Evolutionary conservation across 2,797 vertebrate species (phyloP).

Genomic region (Erethizon dorsatum): DNA sequence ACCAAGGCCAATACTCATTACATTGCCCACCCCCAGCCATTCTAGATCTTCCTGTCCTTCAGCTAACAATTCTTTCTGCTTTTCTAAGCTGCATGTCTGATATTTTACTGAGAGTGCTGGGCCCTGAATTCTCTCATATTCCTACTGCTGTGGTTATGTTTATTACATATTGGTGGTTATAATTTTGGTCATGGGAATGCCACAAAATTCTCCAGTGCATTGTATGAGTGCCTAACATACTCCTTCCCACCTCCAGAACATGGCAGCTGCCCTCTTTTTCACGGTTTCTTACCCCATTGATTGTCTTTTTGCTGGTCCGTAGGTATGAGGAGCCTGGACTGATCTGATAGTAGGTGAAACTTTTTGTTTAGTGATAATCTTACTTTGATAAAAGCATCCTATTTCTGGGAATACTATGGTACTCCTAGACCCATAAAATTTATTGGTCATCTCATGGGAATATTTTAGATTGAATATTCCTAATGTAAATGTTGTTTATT

Average conservation of each 20-base stretch:
- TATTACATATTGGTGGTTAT: neutral
- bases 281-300: neutral
- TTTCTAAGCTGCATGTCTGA: neutral
- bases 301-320: neutral
- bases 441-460: neutral
- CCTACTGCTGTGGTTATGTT: neutral
- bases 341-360: neutral
- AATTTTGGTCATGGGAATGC: neutral
- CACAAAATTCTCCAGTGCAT: neutral
- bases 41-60: neutral
- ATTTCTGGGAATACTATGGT: neutral
- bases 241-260: neutral
- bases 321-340: neutral
- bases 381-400: neutral
- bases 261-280: neutral
- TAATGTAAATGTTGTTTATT: slow-evolving; percentile 44
- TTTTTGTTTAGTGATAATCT: neutral
- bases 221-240: neutral
- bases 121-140: neutral
- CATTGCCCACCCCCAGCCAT: neutral
- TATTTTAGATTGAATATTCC: slow-evolving; percentile 63
- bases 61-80: neutral
- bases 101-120: neutral
- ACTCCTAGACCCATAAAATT: neutral
- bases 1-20: neutral